Base-by-base conservation (phyloP, 64 coral and sea anemone species). In the Montipora efflorescens region DNA sequence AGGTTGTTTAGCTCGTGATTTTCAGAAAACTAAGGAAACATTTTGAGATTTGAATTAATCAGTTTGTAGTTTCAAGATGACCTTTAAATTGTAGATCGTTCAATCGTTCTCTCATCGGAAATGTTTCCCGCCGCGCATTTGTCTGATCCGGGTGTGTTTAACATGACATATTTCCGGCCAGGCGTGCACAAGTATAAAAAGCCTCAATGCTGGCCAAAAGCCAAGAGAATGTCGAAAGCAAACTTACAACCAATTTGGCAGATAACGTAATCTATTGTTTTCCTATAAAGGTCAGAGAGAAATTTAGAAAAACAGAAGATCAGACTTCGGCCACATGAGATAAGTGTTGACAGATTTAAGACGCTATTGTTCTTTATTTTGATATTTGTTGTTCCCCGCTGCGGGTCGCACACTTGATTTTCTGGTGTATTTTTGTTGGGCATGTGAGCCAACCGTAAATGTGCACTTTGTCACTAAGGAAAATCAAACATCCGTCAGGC, bases 401-500 rank as follows among this genome's bases (percentile, higher is more conserved):
- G 76, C 7, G 76, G 46, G 13, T 46, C 5, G 18, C 3, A 18
- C 23, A 61, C 36, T 36, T 2, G 36, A 36, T 36, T 36, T 36
- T 36, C 36, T 36, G 36, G 36, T 9, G 51, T 59, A 58, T 57
- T 81, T 22, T 81, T 55, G 50, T 20, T 11, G 3, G 51, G 19
- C 28, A 44, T 36, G 5, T 11, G 36, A 36, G 36, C 2, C 2
- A 36, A 2, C 36, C 36, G 36, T 36, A 36, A 23, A 58, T 81
- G 58, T 67, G 80, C 53, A 59, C 51, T 59, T 59, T 12, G 21
- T 81, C 80, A 80, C 13, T 64, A 7, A 22, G 80, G 66, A 70
- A 48, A 71, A 82, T 22, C 66, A 45, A 8, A 47, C 18, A 69
- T 72, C 61, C 66, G 67, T 86, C 82, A 86, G 43, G 61, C 64